Evolutionary conservation across 2,888 invertebrate genomes (phyloP).

Genomic region (Parnassius apollo): DNA sequence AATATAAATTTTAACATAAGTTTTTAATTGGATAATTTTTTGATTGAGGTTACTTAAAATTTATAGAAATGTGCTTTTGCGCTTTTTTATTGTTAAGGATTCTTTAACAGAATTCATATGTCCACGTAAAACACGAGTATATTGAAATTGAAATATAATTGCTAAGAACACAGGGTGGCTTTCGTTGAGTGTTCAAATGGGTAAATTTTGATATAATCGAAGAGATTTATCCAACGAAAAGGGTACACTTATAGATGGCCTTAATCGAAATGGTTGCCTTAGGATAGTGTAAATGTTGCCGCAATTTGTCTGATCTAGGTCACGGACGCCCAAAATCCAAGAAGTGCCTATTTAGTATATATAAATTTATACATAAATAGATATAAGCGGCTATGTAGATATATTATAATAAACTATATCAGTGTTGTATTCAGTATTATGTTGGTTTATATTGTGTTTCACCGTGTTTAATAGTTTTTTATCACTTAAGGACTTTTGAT

Average conservation of each 20-base stretch:
- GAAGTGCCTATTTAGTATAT: constrained; percentile 63
- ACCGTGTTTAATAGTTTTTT: constrained; percentile 11
- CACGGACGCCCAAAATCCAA: constrained; percentile 44
- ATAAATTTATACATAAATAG: constrained; percentile 45
- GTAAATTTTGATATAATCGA: constrained; percentile 18
- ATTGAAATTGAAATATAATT: too few species aligned
- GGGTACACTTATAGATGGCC: constrained; percentile 7
- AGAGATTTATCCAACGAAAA: constrained; percentile 2
- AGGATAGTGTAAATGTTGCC: constrained; percentile 1
- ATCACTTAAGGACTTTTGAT: constrained; percentile 23
- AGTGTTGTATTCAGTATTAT: constrained; percentile 46
- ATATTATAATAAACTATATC: constrained; percentile 32
- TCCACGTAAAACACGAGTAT: too few species aligned
- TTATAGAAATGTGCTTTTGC: too few species aligned
- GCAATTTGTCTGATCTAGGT: constrained; percentile 28
- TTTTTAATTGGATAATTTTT: too few species aligned
- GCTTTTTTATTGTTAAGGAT: too few species aligned
- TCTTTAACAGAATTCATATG: too few species aligned
- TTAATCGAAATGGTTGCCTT: constrained; percentile 16
- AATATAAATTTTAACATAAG: too few species aligned
- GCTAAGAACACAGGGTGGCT: neutral
- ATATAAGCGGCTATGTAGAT: constrained; percentile 35
- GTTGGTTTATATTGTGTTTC: constrained; percentile 29
- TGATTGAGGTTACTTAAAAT: too few species aligned
- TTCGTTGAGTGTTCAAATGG: neutral